Percentiles rank a stretch among this genome's conserved stretches.
Evolutionary conservation across 1,140 invertebrate species (phyloP).

Genomic region (Lasioglossum albipes): DNA sequence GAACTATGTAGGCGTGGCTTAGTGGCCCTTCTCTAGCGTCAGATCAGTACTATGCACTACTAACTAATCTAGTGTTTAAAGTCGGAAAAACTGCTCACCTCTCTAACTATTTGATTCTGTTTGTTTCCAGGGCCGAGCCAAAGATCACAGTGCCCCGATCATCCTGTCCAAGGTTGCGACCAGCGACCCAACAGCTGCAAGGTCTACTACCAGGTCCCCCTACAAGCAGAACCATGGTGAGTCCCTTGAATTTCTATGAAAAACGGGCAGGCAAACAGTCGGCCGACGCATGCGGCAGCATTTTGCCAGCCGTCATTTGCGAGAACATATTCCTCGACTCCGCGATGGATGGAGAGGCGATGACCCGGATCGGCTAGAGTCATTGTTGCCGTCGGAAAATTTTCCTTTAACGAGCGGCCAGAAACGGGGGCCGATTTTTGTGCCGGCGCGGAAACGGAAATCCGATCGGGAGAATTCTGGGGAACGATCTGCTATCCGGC

Average conservation of each 20-base stretch:
- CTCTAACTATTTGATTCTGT: neutral
- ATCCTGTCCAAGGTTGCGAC: neutral
- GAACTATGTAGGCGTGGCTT: too few relatives aligned
- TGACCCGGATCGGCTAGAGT: conserved; percentile 32
- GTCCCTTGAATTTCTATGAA: conserved; percentile 20
- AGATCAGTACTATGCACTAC: too few relatives aligned
- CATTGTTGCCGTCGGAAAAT: conserved; percentile 31
- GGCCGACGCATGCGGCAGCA: conserved; percentile 14
- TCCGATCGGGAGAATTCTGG: conserved; percentile 23
- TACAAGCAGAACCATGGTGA: conserved; percentile 33
- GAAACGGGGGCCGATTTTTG: conserved; percentile 6
- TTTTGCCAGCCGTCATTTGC: conserved; percentile 24
- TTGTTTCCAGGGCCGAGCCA: neutral
- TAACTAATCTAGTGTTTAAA: too few relatives aligned
- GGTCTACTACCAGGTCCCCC: neutral
- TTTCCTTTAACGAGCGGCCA: conserved; percentile 52
- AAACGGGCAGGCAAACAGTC: conserved; percentile 14
- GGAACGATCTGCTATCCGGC: too few relatives aligned
- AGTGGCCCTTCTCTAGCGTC: too few relatives aligned
- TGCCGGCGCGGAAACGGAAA: conserved; percentile 1
- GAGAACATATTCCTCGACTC: conserved; percentile 29
- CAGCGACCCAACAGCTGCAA: neutral
- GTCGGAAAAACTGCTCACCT: neutral
- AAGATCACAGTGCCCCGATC: too few relatives aligned
- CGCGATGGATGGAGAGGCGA: neutral